Percentiles rank a stretch among this genome's conserved stretches.
These are phyloP conservation scores for Montifringilla adamsi DNA, from an alignment of 2,113 vertebrate species.

Conservation along the genomic window DNA sequence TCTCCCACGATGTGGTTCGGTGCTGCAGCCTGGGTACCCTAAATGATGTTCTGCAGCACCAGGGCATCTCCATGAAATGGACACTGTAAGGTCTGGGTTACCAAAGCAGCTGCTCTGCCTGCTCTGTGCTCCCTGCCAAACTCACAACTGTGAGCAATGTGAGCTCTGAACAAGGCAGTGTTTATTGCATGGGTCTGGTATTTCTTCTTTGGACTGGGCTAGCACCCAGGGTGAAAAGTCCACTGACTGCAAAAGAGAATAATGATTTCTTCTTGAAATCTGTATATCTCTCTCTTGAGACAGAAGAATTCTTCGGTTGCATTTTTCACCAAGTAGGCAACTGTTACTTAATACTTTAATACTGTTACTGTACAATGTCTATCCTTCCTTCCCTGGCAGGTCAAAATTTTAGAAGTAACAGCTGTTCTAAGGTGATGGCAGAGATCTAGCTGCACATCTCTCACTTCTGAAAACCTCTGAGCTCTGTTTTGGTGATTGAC, in stretches of 20 bases:
- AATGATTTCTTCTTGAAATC: neutral
- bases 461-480: constrained; percentile 6
- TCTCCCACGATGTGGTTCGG: neutral
- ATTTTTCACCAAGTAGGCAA: neutral
- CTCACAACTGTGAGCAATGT: neutral
- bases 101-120: neutral
- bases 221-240: neutral
- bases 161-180: neutral
- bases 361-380: neutral
- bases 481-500: constrained; percentile 1
- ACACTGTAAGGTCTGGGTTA: neutral
- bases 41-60: neutral
- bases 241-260: neutral
- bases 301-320: neutral
- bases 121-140: neutral
- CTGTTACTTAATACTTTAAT: constrained; percentile 6
- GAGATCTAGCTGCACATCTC: neutral
- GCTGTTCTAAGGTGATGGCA: constrained; percentile 12
- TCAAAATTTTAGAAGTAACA: constrained; percentile 18
- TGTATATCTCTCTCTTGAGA: neutral
- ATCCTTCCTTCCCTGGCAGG: neutral
- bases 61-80: neutral
- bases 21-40: neutral
- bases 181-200: neutral
- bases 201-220: neutral